These are phyloP conservation scores for Chrysochloris asiatica DNA, from an alignment of 2,113 vertebrate species.

Conservation along the genomic window DNA sequence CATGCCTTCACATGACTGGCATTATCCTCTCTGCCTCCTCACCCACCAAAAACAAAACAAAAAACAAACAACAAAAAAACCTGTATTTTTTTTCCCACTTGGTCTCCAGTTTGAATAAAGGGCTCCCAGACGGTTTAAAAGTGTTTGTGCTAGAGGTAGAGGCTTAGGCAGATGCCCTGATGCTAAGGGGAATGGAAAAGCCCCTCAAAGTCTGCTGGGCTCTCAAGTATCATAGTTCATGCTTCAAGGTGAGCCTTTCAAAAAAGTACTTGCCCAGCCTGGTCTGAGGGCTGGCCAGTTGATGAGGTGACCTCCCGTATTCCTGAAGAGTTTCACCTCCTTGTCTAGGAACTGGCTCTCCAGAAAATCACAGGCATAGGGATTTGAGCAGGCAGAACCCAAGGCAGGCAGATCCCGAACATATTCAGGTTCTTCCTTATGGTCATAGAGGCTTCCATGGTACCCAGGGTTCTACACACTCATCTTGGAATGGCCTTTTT, in stretches of 20 bases:
- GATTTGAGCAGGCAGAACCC: neutral
- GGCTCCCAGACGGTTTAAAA: no score
- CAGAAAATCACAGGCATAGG: neutral
- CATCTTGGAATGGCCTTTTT: neutral
- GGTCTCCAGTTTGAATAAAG: neutral
- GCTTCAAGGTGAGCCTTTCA: neutral
- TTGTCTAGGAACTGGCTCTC: neutral
- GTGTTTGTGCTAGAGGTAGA: neutral
- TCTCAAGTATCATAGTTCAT: neutral
- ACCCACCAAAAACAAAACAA: no score
- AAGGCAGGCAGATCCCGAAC: neutral
- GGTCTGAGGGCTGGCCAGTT: neutral
- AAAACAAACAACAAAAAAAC: no score
- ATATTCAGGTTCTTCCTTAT: neutral
- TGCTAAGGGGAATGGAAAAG: neutral
- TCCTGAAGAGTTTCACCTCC: neutral
- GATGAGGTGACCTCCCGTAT: neutral
- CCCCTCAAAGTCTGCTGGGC: neutral
- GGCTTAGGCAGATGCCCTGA: neutral
- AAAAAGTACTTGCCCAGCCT: neutral
- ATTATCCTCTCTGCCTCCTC: no score
- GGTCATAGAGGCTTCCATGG: neutral
- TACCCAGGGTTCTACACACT: neutral
- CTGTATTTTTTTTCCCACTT: neutral
- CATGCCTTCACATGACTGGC: neutral